Conservation (phyloP, 1,140 invertebrate species). For the Ceratina calcarata region DNA sequence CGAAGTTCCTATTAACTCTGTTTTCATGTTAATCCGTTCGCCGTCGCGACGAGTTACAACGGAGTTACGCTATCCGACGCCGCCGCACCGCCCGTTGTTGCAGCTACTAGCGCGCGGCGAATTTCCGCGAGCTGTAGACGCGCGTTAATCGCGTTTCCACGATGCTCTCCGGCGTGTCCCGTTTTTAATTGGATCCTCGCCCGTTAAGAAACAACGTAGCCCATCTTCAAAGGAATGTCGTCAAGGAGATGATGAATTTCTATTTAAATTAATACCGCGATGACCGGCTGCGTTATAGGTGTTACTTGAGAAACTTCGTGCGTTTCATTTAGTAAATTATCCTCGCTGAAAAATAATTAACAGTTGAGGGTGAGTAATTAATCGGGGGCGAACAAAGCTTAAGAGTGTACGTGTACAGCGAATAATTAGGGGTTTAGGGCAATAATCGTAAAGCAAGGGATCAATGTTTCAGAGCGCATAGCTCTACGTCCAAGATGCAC, state of each 20-base stretch:
- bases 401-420: not conserved
- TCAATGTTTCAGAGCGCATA: slow-evolving; percentile 30
- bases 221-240: not conserved
- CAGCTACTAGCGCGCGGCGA: not conserved
- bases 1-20: slow-evolving; percentile 34
- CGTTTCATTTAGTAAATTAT: no score
- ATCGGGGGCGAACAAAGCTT: no score
- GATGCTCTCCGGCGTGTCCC: not conserved
- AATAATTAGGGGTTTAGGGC: not conserved
- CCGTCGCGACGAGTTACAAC: slow-evolving; percentile 22
- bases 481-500: slow-evolving; percentile 17
- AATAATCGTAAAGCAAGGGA: slow-evolving; percentile 28
- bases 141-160: slow-evolving; percentile 23
- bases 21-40: slow-evolving; percentile 38
- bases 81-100: not conserved
- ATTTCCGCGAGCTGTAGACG: not conserved
- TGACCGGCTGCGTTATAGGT: no score
- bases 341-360: no score
- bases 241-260: not conserved
- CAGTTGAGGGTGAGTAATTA: no score
- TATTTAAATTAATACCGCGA: not conserved
- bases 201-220: not conserved
- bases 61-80: no score
- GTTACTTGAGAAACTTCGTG: no score
- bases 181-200: slow-evolving; percentile 28